These are phyloP conservation scores for Tenebrosternarchus preto DNA, from an alignment of 2,113 vertebrate genomes.

Conservation along the genomic window DNA sequence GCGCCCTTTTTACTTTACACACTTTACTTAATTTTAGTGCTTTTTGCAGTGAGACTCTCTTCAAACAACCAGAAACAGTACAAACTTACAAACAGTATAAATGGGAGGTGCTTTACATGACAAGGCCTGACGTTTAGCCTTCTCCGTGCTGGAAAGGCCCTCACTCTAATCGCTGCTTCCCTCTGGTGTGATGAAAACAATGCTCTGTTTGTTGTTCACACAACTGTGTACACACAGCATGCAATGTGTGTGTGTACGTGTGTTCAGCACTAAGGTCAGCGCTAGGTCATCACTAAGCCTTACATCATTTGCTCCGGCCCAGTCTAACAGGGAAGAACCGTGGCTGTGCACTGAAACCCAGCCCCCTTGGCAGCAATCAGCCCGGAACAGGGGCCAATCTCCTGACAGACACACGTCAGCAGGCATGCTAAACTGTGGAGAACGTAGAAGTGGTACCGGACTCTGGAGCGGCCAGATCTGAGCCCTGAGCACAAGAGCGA, in stretches of 20 bases:
- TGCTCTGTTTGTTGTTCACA: slow-evolving; percentile 19
- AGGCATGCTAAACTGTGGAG: slow-evolving; percentile 23
- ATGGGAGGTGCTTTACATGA: slow-evolving; percentile 1
- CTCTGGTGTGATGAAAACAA: slow-evolving; percentile 11
- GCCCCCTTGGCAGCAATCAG: background rate
- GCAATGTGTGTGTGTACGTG: slow-evolving; percentile 5
- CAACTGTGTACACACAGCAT: background rate
- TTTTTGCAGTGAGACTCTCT: background rate
- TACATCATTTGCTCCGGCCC: background rate
- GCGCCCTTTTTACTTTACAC: slow-evolving; percentile 9
- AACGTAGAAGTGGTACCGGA: slow-evolving; percentile 4
- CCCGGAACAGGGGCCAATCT: slow-evolving; percentile 17
- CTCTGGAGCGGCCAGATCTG: slow-evolving; percentile 22
- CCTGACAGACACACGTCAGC: slow-evolving; percentile 31
- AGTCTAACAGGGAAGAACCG: background rate
- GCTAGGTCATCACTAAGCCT: background rate
- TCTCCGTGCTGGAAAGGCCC: background rate
- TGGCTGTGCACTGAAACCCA: background rate
- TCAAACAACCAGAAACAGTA: slow-evolving; percentile 15
- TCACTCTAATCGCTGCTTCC: slow-evolving; percentile 7
- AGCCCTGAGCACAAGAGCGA: background rate
- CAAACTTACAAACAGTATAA: slow-evolving; percentile 11
- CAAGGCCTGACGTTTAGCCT: background rate
- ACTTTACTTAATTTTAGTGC: too few species aligned
- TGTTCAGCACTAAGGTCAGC: background rate